A percentile compares a stretch with the other conserved stretches of the same genome.
Conservation (phyloP, 2,888 invertebrate genomes). For the Monoplex corrugatus region DNA sequence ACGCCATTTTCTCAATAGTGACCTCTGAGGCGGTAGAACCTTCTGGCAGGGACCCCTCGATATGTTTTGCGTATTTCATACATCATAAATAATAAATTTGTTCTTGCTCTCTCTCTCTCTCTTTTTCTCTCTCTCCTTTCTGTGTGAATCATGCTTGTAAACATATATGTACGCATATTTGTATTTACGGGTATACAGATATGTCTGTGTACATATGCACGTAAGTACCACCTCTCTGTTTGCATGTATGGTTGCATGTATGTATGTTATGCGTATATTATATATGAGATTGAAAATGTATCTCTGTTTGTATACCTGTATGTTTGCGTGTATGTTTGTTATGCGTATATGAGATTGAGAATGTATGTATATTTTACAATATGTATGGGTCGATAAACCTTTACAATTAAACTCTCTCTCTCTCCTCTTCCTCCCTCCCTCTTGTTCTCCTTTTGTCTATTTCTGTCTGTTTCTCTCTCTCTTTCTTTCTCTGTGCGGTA, state of each 20-base stretch:
- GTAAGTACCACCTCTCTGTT: too few relatives aligned
- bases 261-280: too few relatives aligned
- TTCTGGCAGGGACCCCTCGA: not conserved
- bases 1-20: not conserved
- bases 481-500: not conserved
- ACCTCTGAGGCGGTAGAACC: not conserved
- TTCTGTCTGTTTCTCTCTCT: not conserved
- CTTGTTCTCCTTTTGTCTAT: not conserved
- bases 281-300: not conserved
- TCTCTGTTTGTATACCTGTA: not conserved
- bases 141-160: too few relatives aligned
- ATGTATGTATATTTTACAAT: not conserved
- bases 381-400: not conserved
- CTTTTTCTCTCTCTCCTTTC: slow-evolving; percentile 37
- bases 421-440: too few relatives aligned
- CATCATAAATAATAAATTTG: not conserved
- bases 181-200: too few relatives aligned
- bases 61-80: too few relatives aligned
- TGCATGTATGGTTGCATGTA: too few relatives aligned
- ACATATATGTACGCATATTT: too few relatives aligned
- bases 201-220: too few relatives aligned
- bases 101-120: slow-evolving; percentile 40
- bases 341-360: not conserved
- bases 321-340: not conserved
- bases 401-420: too few relatives aligned